These are phyloP conservation scores for Sebastes taczanowskii DNA, from an alignment of 2,797 vertebrate species.

Conservation along the genomic window DNA sequence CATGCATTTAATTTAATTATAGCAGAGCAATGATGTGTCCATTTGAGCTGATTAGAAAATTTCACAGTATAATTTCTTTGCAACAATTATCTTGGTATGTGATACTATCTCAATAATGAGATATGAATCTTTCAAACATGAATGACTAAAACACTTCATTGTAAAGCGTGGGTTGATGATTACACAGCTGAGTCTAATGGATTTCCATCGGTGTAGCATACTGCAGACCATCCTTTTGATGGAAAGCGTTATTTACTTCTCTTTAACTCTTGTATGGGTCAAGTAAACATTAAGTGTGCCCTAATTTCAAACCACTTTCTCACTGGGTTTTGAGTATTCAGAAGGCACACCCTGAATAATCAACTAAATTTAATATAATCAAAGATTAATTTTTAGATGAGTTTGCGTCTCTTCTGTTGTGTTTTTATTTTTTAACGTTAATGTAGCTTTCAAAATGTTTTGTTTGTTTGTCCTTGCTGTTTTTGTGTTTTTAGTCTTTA, in stretches of 20 bases:
- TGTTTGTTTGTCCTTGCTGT: no score
- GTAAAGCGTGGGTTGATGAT: not conserved
- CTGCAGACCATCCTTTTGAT: not conserved
- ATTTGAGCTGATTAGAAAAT: not conserved
- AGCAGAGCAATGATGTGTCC: not conserved
- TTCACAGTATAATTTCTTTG: not conserved
- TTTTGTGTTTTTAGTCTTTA: no score
- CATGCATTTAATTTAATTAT: not conserved
- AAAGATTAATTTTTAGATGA: not conserved
- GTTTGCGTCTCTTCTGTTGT: not conserved
- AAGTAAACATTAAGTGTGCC: not conserved
- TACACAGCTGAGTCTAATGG: not conserved
- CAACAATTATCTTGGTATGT: not conserved
- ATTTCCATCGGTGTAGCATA: not conserved
- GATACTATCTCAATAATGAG: conserved; percentile 13
- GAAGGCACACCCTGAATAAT: not conserved
- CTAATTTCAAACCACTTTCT: not conserved
- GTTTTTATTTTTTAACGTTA: not conserved
- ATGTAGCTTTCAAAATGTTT: not conserved
- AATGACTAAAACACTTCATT: not conserved
- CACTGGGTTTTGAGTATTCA: not conserved
- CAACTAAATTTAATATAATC: not conserved
- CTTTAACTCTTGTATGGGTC: not conserved
- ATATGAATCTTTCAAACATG: conserved; percentile 12
- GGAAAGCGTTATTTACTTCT: not conserved